A percentile compares a stretch with the other conserved stretches of the same genome.
These are phyloP conservation scores for Mesoligia furuncula DNA, from an alignment of 2,888 invertebrate species.

Conservation along the genomic window DNA sequence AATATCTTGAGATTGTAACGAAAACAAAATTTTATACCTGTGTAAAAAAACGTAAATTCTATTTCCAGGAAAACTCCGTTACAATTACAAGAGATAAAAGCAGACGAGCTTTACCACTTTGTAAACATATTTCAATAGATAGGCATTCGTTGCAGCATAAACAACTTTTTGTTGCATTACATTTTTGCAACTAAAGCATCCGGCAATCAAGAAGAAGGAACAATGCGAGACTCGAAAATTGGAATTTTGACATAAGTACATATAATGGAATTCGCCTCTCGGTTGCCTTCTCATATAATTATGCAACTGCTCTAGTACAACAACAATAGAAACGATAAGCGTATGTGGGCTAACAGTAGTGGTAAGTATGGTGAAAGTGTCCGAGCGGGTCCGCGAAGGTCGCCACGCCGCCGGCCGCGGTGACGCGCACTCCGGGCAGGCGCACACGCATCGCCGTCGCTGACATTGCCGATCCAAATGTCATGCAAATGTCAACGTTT, in stretches of 20 bases:
- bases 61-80: neutral
- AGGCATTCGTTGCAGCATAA: neutral
- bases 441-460: slow-evolving; percentile 70
- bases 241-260: slow-evolving; percentile 47
- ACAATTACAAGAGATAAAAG: neutral
- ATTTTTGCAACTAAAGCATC: slow-evolving; percentile 32
- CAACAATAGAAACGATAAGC: slow-evolving; percentile 79
- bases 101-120: neutral
- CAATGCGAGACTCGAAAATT: slow-evolving; percentile 40
- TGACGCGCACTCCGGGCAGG: slow-evolving; percentile 51
- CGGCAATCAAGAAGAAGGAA: slow-evolving; percentile 36
- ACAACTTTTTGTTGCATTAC: slow-evolving; percentile 7
- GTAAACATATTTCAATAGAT: neutral
- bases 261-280: slow-evolving; percentile 60
- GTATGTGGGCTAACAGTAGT: slow-evolving; percentile 80
- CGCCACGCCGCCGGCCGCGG: slow-evolving; percentile 65
- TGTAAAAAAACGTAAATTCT: neutral
- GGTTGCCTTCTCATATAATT: slow-evolving; percentile 66
- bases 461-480: slow-evolving; percentile 79
- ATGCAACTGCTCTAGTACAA: slow-evolving; percentile 75
- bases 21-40: neutral
- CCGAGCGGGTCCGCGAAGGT: slow-evolving; percentile 78
- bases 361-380: slow-evolving; percentile 83
- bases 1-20: neutral
- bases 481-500: slow-evolving; percentile 83